phyloP scores from a whole-genome alignment of 92 coral and sea anemone species.

The Meandrina meandrites region DNA sequence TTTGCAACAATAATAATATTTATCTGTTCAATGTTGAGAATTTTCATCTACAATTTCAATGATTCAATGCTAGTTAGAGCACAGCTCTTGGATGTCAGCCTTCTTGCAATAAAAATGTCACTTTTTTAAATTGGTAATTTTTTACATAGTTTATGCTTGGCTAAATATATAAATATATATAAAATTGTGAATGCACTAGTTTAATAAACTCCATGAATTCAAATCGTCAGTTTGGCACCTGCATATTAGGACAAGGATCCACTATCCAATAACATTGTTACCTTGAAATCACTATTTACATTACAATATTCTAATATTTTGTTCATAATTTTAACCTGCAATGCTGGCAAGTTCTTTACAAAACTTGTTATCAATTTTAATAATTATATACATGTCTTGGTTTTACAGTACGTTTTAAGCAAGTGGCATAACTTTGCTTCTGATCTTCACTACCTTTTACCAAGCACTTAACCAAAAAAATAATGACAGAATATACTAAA shows the following conservation, averaged over 20 bases:
- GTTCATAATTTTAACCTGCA: neutral
- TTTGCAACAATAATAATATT: neutral
- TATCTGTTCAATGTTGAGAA: too few relatives aligned
- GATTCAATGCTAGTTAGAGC: neutral
- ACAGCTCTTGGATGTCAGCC: neutral
- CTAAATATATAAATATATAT: too few relatives aligned
- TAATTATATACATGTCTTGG: conserved; percentile 19
- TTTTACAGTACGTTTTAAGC: conserved; percentile 2
- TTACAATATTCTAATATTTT: neutral
- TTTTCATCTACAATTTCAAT: too few relatives aligned
- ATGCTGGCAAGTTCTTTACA: conserved; percentile 2
- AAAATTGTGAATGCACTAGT: too few relatives aligned
- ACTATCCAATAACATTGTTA: neutral
- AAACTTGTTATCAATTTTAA: neutral
- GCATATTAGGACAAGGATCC: neutral
- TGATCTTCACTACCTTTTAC: neutral
- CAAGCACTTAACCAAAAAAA: too few relatives aligned
- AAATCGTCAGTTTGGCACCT: neutral
- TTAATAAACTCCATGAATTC: neutral
- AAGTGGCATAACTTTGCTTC: conserved; percentile 9
- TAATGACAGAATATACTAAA: neutral
- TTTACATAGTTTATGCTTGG: too few relatives aligned
- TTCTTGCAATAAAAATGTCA: neutral
- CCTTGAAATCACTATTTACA: conserved; percentile 25
- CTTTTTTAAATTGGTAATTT: neutral